Percentiles rank a stretch among this genome's conserved stretches.
phyloP scores from a whole-genome alignment of 2,113 vertebrate genomes.

The Burhinus bistriatus region DNA sequence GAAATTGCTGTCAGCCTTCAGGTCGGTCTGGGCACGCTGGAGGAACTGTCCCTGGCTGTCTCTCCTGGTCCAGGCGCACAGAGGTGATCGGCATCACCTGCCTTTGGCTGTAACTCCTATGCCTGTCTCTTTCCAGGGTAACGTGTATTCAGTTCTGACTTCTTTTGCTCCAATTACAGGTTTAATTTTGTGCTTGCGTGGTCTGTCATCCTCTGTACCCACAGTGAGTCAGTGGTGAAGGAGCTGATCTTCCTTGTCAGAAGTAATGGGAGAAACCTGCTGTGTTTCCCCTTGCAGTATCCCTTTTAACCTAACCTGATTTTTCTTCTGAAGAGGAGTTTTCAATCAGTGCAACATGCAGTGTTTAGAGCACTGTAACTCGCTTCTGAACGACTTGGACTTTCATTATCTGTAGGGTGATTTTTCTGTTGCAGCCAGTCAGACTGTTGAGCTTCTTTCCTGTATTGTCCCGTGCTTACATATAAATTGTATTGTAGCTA shows the following conservation, averaged over 20 bases:
- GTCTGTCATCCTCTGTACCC: background rate
- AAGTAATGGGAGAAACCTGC: background rate
- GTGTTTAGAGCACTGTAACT: background rate
- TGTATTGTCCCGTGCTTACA: rapidly evolving
- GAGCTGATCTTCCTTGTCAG: background rate
- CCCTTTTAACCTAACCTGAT: background rate
- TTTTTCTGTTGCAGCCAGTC: background rate
- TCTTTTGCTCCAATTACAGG: background rate
- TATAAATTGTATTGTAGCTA: background rate
- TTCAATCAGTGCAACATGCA: rapidly evolving
- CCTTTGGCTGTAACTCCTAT: background rate
- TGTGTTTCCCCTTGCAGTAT: background rate
- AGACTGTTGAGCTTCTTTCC: background rate
- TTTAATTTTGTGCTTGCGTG: background rate
- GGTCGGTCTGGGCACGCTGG: background rate
- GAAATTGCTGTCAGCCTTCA: rapidly evolving
- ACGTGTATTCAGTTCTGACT: background rate
- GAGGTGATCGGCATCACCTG: background rate
- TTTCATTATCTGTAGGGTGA: background rate
- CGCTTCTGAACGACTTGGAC: no score
- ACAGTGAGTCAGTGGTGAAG: background rate
- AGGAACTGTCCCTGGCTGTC: background rate
- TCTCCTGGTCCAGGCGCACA: background rate
- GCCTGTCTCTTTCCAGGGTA: background rate
- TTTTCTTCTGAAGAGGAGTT: background rate